Base-by-base conservation (phyloP, 2,888 invertebrate species). In the Trichogramma dendrolimi region DNA sequence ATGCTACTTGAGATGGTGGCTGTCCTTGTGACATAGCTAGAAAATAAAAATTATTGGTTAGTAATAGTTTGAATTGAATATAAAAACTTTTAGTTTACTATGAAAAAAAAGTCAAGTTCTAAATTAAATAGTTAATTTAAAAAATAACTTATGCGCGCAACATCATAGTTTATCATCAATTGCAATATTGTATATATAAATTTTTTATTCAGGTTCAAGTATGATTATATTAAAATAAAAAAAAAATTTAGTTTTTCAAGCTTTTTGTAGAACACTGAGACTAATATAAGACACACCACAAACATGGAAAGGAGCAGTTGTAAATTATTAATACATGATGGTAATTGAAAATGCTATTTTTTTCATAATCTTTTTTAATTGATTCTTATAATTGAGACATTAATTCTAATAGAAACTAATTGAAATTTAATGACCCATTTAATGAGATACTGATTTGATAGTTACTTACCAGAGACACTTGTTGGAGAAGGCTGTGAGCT, bases 401-500 rank as follows among this genome's bases (percentile, higher is more conserved):
- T 27, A 27, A 27, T 2, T 27, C 27, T n/a, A 46, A n/a, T 10
- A 46, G n/a, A 46, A 46, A 46, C 8, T 10, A 43, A 63, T 27
- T 8, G 40, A 41, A 41, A 49, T 43, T 38, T 42, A 48, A 54
- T 43, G 42, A 56, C 57, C 54, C 52, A 63, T 60, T 57, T 53
- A 63, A 65, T 60, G 27, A 56, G 27, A 27, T 27, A 27, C 2
- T 27, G 27, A 27, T 27, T 27, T 27, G 27, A 27, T 27, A 27
- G 27, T 27, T 46, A 69, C 67, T 70, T 67, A 75, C 73, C 71
- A 64, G 73, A 70, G 61, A 73, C 71, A 66, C 72, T 74, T 42
- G 73, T 67, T 52, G 74, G 72, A 42, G 73, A 73, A 63, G 76
- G 73, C 62, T 77, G 78, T 39, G 78, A 73, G 50, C 75, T 71